Conservation (phyloP, 2,797 vertebrate species). For the Chaenodraco wilsoni region DNA sequence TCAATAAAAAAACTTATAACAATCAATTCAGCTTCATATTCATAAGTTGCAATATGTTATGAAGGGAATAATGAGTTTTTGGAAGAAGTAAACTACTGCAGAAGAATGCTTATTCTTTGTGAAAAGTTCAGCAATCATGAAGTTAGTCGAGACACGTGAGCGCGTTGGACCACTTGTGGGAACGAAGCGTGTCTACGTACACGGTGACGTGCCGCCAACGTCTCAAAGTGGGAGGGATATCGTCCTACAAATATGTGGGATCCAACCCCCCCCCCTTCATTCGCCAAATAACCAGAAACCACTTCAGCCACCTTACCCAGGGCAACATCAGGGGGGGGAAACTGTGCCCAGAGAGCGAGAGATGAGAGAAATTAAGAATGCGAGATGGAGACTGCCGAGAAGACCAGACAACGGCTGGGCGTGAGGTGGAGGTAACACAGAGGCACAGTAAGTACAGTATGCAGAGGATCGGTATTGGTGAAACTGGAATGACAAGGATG, state of each 20-base stretch:
- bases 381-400: conserved; percentile 2
- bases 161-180: conserved; percentile 60
- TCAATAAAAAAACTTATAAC: not conserved
- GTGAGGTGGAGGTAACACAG: conserved; percentile 29
- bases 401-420: conserved; percentile 18
- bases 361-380: conserved; percentile 4
- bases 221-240: conserved; percentile 85
- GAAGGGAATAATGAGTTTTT: not conserved
- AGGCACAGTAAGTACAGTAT: conserved; percentile 65
- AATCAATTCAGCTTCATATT: not conserved
- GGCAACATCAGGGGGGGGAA: not conserved
- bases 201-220: conserved; percentile 82
- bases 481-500: conserved; percentile 58
- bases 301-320: conserved; percentile 31
- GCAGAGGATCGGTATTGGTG: conserved; percentile 40
- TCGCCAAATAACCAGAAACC: conserved; percentile 65
- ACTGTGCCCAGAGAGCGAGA: not conserved
- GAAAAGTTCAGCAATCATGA: conserved; percentile 35
- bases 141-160: conserved; percentile 37
- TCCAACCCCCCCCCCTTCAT: conserved; percentile 51
- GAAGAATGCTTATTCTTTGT: conserved; percentile 6
- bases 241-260: conserved; percentile 78
- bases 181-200: conserved; percentile 66
- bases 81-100: not conserved
- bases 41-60: not conserved